Conservation (phyloP, 2,797 vertebrate species). For the Vultur gryphus region DNA sequence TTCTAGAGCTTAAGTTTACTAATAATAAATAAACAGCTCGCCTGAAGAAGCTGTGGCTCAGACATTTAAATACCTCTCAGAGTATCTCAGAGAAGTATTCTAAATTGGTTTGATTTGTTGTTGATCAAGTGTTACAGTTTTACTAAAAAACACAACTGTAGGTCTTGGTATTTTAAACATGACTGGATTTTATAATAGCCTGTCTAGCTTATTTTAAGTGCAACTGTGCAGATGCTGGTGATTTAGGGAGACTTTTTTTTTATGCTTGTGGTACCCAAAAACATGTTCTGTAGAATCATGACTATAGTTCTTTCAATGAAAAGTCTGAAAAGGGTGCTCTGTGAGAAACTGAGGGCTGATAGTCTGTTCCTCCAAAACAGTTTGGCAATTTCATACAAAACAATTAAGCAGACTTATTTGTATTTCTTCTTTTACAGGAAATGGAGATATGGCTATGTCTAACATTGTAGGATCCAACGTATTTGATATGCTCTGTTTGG, state of each 20-base stretch:
- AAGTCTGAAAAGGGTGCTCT: background rate
- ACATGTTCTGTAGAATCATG: background rate
- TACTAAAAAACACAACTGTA: background rate
- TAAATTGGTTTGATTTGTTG: background rate
- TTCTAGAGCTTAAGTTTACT: background rate
- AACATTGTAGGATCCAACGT: constrained; percentile 98
- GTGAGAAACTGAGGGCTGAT: background rate
- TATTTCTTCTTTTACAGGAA: constrained; percentile 78
- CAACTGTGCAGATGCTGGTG: constrained; percentile 45
- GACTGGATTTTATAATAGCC: background rate
- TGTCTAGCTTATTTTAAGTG: constrained; percentile 5
- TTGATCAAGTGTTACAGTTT: background rate
- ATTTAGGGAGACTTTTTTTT: background rate
- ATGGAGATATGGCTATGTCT: constrained; percentile 98
- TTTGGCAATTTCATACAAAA: background rate
- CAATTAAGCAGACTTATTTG: background rate
- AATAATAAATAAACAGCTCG: constrained; percentile 36
- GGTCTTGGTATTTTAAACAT: background rate
- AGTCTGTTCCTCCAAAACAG: constrained; percentile 31
- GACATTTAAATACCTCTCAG: constrained; percentile 3
- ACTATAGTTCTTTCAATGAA: background rate
- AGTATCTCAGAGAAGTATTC: background rate
- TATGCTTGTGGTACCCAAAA: background rate
- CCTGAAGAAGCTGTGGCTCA: constrained; percentile 32
- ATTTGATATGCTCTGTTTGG: constrained; percentile 95